A percentile compares a stretch with the other conserved stretches of the same genome.
Conservation (phyloP, 1,140 invertebrate genomes). For the Globodera rostochiensis region DNA sequence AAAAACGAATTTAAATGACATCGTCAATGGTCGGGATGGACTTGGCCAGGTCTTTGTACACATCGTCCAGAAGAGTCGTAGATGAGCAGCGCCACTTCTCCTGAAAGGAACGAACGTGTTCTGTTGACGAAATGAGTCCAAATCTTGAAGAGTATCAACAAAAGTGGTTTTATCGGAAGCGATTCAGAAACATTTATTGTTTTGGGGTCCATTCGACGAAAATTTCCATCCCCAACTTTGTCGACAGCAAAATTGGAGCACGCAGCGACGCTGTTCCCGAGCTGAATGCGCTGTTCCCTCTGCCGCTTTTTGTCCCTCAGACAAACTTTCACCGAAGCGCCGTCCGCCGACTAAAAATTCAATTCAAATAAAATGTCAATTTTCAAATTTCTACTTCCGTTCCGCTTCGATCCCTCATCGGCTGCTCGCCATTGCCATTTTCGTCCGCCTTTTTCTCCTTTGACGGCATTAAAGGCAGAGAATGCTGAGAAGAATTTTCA, state of each 20-base stretch:
- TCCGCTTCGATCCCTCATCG: neutral
- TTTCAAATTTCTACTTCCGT: neutral
- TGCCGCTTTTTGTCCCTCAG: slow-evolving; percentile 61
- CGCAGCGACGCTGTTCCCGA: slow-evolving; percentile 44
- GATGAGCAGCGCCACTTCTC: slow-evolving; percentile 61
- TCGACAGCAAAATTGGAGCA: slow-evolving; percentile 49
- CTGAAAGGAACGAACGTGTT: slow-evolving; percentile 12
- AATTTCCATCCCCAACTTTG: slow-evolving; percentile 26
- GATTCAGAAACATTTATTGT: too few species aligned
- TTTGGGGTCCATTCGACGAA: neutral
- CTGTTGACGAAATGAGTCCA: neutral
- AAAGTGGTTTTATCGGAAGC: too few species aligned
- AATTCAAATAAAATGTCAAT: neutral
- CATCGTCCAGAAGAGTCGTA: slow-evolving; percentile 55
- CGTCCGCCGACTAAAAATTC: neutral
- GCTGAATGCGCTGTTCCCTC: slow-evolving; percentile 29
- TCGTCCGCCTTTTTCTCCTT: neutral
- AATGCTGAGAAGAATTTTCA: neutral
- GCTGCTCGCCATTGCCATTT: neutral
- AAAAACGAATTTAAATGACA: slow-evolving; percentile 30
- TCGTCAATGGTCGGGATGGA: slow-evolving; percentile 64
- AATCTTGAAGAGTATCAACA: neutral
- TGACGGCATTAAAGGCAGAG: neutral
- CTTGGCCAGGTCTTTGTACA: slow-evolving; percentile 60
- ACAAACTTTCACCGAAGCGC: slow-evolving; percentile 43